Conservation (phyloP, 2,888 invertebrate species). For the Helicoverpa assulta region DNA sequence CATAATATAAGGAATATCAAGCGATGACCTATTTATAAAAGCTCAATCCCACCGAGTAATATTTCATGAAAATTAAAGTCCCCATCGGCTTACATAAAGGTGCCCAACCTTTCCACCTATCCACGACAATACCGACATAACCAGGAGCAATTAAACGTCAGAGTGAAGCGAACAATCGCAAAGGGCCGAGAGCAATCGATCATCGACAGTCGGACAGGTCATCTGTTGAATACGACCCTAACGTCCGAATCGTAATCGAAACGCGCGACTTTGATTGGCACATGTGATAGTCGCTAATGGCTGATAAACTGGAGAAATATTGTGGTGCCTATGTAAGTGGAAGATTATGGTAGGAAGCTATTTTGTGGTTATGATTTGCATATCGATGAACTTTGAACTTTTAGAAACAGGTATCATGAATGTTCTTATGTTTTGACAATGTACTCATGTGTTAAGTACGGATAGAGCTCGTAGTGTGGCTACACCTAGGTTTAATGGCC, state of each 20-base stretch:
- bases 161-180: constrained; percentile 61
- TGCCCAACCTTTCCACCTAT: constrained; percentile 4
- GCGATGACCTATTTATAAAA: background rate
- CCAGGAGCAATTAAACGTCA: constrained; percentile 64
- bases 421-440: too few relatives aligned
- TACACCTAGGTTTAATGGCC: too few relatives aligned
- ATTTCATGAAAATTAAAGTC: background rate
- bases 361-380: too few relatives aligned
- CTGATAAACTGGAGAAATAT: constrained; percentile 39
- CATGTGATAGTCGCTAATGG: constrained; percentile 55
- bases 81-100: background rate
- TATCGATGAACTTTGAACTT: too few relatives aligned
- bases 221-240: constrained; percentile 59
- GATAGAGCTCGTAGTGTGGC: too few relatives aligned
- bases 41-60: background rate
- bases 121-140: constrained; percentile 38
- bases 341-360: background rate
- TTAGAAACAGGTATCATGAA: too few relatives aligned
- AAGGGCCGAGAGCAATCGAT: constrained; percentile 60
- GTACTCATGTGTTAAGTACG: too few relatives aligned
- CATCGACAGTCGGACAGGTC: constrained; percentile 61
- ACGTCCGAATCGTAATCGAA: constrained; percentile 58
- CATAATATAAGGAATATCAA: background rate
- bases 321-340: background rate
- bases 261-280: constrained; percentile 58